Base-by-base conservation (phyloP, 2,888 invertebrate genomes). In the Ennomos quercinarius region DNA sequence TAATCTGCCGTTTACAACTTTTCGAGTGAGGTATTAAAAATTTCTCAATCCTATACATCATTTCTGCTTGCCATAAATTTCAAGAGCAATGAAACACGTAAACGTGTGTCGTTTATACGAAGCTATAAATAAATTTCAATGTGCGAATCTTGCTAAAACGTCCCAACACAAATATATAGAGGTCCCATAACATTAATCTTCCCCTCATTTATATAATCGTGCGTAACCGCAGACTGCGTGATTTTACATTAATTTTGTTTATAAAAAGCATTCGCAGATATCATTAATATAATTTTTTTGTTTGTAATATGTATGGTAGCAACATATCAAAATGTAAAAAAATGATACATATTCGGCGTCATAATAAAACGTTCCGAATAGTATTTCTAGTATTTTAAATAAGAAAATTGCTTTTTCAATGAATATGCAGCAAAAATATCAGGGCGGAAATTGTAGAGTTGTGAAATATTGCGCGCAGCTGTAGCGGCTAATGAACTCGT, bases 81-180 rank as follows among this genome's bases (percentile, higher is more conserved):
- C 67, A 61, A 61, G 70, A 68, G 77, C 81, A 83, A 80, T 82
- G 83, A 79, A 77, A 83, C 80, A 81, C 66, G 79, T 79, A 77
- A 83, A 74, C 80, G 78, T 72, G 73, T 78, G 81, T 82, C 86
- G 82, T 78, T 82, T 83, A 80, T 82, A 78, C 78, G 82, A 77
- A 78, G 76, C 83, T 73, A 87, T 87, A 89, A 87, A 89, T 87
- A 88, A 83, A 85, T 85, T 85, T 82, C 77, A 81, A 86, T 78
- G 79, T 82, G 78, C 80, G 77, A 79, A 80, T 83, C 80, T 80
- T 80, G 86, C 86, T 82, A 84, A 88, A 86, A 85, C 74, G 83
- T 83, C 84, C 84, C 80, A 81, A 81, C 76, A 81, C 75, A 83
- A 83, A 86, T 81, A 82, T 86, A 84, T 86, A 76, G 80, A 80